Base-by-base conservation (phyloP, 1,140 invertebrate genomes). In the Drosophila repleta region DNA sequence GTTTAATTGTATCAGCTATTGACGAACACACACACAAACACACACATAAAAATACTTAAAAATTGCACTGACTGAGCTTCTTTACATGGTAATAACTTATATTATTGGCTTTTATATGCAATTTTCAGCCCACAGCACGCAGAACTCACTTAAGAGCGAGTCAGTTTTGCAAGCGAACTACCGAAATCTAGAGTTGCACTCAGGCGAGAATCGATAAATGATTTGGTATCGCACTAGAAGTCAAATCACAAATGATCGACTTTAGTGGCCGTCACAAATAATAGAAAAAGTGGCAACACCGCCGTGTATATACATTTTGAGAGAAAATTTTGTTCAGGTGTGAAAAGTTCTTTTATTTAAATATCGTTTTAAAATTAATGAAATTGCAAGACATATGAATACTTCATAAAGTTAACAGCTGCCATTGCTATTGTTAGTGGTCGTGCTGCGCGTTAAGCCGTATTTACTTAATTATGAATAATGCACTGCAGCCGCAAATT, bases 231-330 rank as follows among this genome's bases (percentile, higher is more conserved):
- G 43, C 2, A 49, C 24, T 6, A 3, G 13, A 65, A 15, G n/a
- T 41, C 45, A 58, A 58, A 32, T 32, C 29, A 35, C 6, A 35
- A 45, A 17, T 13, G 32, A 68, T 68, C 56, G 48, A 43, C 7
- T 17, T 39, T 4, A 32, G 13, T 41, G 35, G 43, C 21, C 53
- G 39, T 61, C 65, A 35, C 60, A 21, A 55, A 11, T 17, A 39
- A 11, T 35, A 65, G 41, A 49, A 43, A 51, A 71, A 71, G 62
- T 71, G 68, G 66, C 66, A 69, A 62, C 66, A 55, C 58, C 41
- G 66, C 66, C 66, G 66, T 62, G 75, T 76, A 76, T 79, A 79
- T 79, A 79, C 76, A 79, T 76, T 74, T 70, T 57, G 56, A 56
- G 75, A 75, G 75, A 77, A 77, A 77, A 77, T 71, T 74, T 63